Percentiles rank a stretch among this genome's conserved stretches.
These are phyloP conservation scores for Apistogramma diplotaenia DNA, from an alignment of 2,113 vertebrate species.

Conservation along the genomic window DNA sequence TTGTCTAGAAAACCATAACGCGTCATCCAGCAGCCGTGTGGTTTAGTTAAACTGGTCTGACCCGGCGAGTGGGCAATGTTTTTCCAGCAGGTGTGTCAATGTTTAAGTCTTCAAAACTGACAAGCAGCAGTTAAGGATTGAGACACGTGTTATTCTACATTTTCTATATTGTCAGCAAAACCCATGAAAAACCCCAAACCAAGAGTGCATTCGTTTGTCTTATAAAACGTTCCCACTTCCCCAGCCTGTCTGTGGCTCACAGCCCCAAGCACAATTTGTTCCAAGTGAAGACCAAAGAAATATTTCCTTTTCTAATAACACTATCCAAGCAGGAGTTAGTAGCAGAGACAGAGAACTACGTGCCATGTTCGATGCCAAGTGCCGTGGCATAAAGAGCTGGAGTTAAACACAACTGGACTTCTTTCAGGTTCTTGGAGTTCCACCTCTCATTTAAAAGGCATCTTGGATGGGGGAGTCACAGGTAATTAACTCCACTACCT, in stretches of 20 bases:
- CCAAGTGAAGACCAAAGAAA: neutral
- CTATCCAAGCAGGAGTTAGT: neutral
- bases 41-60: neutral
- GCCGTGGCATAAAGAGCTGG: neutral
- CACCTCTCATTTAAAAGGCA: neutral
- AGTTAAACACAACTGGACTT: neutral
- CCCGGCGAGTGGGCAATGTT: neutral
- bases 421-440: neutral
- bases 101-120: neutral
- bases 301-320: neutral
- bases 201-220: neutral
- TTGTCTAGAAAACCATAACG: neutral
- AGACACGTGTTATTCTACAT: neutral
- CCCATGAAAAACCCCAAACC: neutral
- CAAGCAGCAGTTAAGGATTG: neutral
- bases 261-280: neutral
- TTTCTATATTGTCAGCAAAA: slow-evolving; percentile 34
- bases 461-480: neutral
- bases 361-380: neutral
- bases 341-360: neutral
- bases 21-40: neutral
- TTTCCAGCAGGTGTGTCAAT: neutral
- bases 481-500: neutral
- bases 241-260: neutral
- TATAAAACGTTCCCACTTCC: slow-evolving; percentile 31